These are phyloP conservation scores for Pholis gunnellus DNA, from an alignment of 2,113 vertebrate species.

Conservation along the genomic window DNA sequence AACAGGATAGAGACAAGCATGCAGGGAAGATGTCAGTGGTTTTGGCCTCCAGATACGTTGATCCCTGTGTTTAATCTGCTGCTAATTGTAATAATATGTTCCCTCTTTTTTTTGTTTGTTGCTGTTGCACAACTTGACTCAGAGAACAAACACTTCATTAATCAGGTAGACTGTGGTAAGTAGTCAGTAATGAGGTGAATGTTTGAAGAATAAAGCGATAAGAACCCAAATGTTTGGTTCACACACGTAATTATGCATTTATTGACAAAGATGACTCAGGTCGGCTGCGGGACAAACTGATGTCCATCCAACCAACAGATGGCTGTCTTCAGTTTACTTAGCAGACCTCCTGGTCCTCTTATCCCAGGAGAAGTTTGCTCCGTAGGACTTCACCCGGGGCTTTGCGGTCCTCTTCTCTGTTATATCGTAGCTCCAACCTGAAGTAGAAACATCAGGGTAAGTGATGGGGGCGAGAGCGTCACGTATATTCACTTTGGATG, in stretches of 20 bases:
- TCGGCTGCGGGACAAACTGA: slow-evolving; percentile 47
- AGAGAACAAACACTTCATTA: slow-evolving; percentile 66
- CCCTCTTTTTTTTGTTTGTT: slow-evolving; percentile 34
- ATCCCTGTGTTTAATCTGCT: slow-evolving; percentile 58
- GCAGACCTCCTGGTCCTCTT: slow-evolving; percentile 96
- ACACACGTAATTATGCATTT: slow-evolving; percentile 71
- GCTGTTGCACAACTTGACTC: slow-evolving; percentile 40
- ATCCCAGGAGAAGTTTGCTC: slow-evolving; percentile 98
- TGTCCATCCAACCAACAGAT: slow-evolving; percentile 72
- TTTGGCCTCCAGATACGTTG: slow-evolving; percentile 51
- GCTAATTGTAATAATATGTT: slow-evolving; percentile 64
- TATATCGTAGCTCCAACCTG: slow-evolving; percentile 96
- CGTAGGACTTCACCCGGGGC: slow-evolving; percentile 96
- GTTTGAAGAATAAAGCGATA: slow-evolving; percentile 70
- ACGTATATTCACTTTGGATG: slow-evolving; percentile 63
- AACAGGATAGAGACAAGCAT: slow-evolving; percentile 49
- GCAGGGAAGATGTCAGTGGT: slow-evolving; percentile 35
- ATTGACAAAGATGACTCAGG: slow-evolving; percentile 74
- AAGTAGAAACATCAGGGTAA: slow-evolving; percentile 69
- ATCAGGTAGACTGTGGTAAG: slow-evolving; percentile 23
- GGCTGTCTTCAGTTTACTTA: slow-evolving; percentile 89
- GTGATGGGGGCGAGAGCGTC: slow-evolving; percentile 46
- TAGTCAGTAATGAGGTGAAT: slow-evolving; percentile 79
- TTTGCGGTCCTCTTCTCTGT: slow-evolving; percentile 91
- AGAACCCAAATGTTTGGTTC: slow-evolving; percentile 69